These are phyloP conservation scores for Athene cunicularia DNA, from an alignment of 2,113 vertebrate genomes.

Conservation along the genomic window DNA sequence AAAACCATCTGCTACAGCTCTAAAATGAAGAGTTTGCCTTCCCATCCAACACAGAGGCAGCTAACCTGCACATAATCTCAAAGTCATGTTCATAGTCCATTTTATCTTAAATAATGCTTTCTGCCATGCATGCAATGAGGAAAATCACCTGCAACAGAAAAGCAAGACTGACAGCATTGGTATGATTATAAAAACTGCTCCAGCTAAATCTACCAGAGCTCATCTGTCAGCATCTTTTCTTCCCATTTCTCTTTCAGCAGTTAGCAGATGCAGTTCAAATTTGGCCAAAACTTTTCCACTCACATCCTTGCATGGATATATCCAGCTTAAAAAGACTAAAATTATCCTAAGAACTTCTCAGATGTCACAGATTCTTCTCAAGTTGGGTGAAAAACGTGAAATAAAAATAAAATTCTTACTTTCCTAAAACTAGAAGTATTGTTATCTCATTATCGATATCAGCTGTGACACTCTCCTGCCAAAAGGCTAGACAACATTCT, in stretches of 20 bases:
- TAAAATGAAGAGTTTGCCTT: not conserved
- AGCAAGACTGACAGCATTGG: not conserved
- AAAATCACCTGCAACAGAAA: constrained; percentile 12
- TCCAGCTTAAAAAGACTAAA: not conserved
- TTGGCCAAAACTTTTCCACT: not conserved
- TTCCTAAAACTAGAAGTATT: not conserved
- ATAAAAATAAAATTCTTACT: not conserved
- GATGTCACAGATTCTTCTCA: not conserved
- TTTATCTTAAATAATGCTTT: constrained; percentile 12
- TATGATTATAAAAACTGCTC: not conserved
- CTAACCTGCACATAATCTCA: not conserved
- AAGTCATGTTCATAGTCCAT: not conserved
- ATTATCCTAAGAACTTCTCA: not conserved
- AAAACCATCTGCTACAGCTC: constrained; percentile 47
- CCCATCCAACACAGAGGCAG: not conserved
- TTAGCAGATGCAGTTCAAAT: not conserved
- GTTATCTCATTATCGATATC: not conserved
- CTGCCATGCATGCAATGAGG: not conserved
- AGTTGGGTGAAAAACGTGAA: not conserved
- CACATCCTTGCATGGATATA: not conserved
- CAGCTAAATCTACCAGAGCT: not conserved
- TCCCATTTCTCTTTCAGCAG: not conserved
- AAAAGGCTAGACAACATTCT: not conserved
- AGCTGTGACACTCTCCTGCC: not conserved
- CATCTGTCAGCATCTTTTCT: not conserved